phyloP scores from a whole-genome alignment of 64 coral and sea anemone genomes.

The Astreopora myriophthalma region DNA sequence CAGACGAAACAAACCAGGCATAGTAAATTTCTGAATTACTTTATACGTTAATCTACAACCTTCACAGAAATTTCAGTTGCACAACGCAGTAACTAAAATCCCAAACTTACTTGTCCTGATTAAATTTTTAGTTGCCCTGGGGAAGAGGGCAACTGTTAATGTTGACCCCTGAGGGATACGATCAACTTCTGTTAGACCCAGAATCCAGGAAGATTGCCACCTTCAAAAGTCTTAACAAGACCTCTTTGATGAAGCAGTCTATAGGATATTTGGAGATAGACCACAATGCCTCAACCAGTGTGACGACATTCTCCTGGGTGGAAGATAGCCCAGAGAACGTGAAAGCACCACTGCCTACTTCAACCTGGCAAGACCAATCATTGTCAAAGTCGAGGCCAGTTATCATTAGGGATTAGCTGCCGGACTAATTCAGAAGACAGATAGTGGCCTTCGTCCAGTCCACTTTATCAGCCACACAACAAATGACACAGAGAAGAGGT shows the following conservation, averaged over 20 bases:
- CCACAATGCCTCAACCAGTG: too few species aligned
- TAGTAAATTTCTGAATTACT: too few species aligned
- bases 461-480: conserved; percentile 65
- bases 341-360: conserved; percentile 46
- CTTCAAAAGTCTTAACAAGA: background rate
- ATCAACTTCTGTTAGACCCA: background rate
- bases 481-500: conserved; percentile 34
- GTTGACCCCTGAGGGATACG: background rate
- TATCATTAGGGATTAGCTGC: conserved; percentile 36
- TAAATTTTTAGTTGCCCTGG: too few species aligned
- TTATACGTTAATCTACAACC: too few species aligned
- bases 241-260: too few species aligned
- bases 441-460: conserved; percentile 18
- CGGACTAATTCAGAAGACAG: conserved; percentile 41
- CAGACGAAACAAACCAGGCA: too few species aligned
- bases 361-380: conserved; percentile 36
- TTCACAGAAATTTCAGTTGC: too few species aligned
- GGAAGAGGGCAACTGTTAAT: too few species aligned
- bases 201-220: background rate
- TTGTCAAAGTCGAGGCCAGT: conserved; percentile 41
- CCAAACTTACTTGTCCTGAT: too few species aligned
- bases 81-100: too few species aligned
- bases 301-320: too few species aligned
- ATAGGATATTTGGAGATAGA: too few species aligned
- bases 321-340: background rate